A percentile compares a stretch with the other conserved stretches of the same genome.
Evolutionary conservation across 2,113 vertebrate species (phyloP).

Genomic region (Oncorhynchus nerka): DNA sequence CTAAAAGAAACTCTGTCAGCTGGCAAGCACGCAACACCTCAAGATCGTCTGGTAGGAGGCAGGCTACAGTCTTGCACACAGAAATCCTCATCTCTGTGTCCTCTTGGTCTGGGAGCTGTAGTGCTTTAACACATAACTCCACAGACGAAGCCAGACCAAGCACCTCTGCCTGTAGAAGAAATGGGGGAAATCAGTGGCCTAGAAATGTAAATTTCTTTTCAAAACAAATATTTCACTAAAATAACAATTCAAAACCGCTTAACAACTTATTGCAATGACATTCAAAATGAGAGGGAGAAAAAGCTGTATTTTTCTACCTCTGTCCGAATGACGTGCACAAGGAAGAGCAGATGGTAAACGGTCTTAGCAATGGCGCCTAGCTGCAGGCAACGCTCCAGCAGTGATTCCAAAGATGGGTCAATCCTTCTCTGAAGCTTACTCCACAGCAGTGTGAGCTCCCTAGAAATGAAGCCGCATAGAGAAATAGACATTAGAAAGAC

Average conservation of each 20-base stretch:
- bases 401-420: constrained; percentile 86
- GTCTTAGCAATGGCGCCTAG: constrained; percentile 96
- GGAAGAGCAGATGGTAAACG: constrained; percentile 89
- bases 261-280: not conserved
- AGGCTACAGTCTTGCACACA: constrained; percentile 90
- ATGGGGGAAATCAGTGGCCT: too few species aligned
- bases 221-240: too few species aligned
- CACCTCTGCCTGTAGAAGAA: constrained; percentile 77
- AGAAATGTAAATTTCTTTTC: too few species aligned
- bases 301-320: constrained; percentile 74
- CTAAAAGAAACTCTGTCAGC: constrained; percentile 92
- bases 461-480: constrained; percentile 36
- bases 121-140: constrained; percentile 91
- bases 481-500: too few species aligned
- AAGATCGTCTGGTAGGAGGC: constrained; percentile 90
- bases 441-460: constrained; percentile 95
- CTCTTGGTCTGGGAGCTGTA: constrained; percentile 88
- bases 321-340: constrained; percentile 92
- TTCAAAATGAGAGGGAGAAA: not conserved
- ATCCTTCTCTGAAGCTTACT: constrained; percentile 94
- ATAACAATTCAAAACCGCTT: too few species aligned
- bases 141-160: constrained; percentile 85
- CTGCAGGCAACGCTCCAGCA: constrained; percentile 94
- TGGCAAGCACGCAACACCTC: constrained; percentile 94
- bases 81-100: constrained; percentile 87